A percentile compares a stretch with the other conserved stretches of the same genome.
These are phyloP conservation scores for Mugil cephalus DNA, from an alignment of 2,113 vertebrate genomes.

Conservation along the genomic window DNA sequence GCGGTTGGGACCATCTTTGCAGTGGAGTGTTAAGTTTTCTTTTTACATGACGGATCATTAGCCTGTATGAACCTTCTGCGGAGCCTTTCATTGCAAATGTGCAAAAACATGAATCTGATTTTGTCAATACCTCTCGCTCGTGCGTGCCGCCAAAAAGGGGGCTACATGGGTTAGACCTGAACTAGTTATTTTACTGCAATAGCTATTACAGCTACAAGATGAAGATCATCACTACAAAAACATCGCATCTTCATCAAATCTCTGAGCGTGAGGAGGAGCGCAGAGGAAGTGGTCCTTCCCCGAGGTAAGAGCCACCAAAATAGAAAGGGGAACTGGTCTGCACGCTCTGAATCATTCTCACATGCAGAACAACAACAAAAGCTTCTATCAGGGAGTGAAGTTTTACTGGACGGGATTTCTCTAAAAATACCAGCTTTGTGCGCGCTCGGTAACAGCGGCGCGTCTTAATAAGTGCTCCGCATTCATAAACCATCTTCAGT, in stretches of 20 bases:
- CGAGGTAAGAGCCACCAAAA: conserved; percentile 66
- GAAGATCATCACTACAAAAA: conserved; percentile 5
- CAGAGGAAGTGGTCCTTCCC: conserved; percentile 65
- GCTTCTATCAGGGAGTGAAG: conserved; percentile 21
- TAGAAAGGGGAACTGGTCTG: conserved; percentile 73
- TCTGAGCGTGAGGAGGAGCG: conserved; percentile 31
- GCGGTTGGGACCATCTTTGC: neutral
- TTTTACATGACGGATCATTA: neutral
- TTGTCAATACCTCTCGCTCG: neutral
- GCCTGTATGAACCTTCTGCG: conserved; percentile 13
- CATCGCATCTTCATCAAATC: conserved; percentile 16
- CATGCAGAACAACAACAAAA: conserved; percentile 45
- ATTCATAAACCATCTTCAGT: neutral
- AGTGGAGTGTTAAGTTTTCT: neutral
- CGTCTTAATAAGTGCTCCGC: neutral
- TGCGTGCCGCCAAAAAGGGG: neutral
- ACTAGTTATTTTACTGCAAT: neutral
- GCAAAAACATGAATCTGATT: conserved; percentile 2
- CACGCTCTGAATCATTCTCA: conserved; percentile 53
- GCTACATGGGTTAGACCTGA: neutral
- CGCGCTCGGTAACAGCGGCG: conserved; percentile 6
- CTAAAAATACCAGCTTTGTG: conserved; percentile 43
- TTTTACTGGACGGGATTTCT: conserved; percentile 16
- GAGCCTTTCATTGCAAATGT: neutral
- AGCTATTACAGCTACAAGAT: neutral